Evolutionary conservation across 2,113 vertebrate species (phyloP), one percentile per base, ranked within the genome.

Genomic region (Petromus typicus): DNA sequence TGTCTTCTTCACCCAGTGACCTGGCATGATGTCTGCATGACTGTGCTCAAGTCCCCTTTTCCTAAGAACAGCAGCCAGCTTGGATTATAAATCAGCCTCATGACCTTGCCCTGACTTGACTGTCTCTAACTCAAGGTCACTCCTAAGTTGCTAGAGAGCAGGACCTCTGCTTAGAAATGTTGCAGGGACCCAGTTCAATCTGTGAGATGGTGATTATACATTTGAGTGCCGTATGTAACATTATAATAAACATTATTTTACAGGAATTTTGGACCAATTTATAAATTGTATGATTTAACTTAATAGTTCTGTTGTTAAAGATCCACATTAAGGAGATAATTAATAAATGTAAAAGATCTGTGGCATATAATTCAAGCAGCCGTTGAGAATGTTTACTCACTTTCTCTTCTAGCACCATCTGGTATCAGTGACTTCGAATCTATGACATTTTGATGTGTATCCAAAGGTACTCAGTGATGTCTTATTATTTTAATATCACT

Each of bases 401-500:
- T 20, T n/a, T 54, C n/a, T 64, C 13, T 76, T 66, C 27, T 25
- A 34, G 9, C 11, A 56, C 30, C 61, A n/a, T 64, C 56, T 22
- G 7, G 37, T 9, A 25, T n/a, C 85, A 25, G 18, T 27, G 5
- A 81, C 22, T 61, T 63, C 30, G 37, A 83, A n/a, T 63, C 37
- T 61, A 37, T 6, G 75, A 16, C 4, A 12, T 76, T 43, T n/a
- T 6, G 3, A 27, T 32, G 6, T 27, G 51, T 43, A 32, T 25
- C 32, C 9, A 34, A 23, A 2, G 12, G 71, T 7, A 30, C 2
- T 45, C n/a, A 6, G 0, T 27, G 1, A 6, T 4, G 12, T 45
- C 51, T 14, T 7, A 48, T 61, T 69, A 45, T 30, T 48, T 32
- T 32, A 23, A 45, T 79, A 59, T 76, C 45, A 48, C 25, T 32